Evolutionary conservation across 2,113 vertebrate genomes (phyloP).

Genomic region (Morone chrysops): DNA sequence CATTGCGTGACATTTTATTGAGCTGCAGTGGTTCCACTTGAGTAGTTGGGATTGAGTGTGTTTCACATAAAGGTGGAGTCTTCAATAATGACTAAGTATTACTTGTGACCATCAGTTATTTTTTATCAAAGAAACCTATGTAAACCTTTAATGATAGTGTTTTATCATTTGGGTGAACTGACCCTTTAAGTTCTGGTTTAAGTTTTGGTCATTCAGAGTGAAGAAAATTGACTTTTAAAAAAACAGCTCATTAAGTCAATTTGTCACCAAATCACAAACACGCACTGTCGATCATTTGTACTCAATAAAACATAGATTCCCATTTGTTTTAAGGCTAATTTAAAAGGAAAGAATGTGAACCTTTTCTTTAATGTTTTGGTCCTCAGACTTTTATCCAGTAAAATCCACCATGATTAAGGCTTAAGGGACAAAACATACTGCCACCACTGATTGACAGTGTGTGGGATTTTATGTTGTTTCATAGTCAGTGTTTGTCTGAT

Average conservation of each 20-base stretch:
- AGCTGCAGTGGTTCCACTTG: background rate
- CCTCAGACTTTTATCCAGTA: too few relatives aligned
- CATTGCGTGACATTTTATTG: conserved; percentile 6
- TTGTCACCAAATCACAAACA: too few relatives aligned
- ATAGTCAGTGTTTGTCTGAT: background rate
- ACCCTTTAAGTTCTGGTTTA: background rate
- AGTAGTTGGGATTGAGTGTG: too few relatives aligned
- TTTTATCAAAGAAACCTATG: too few relatives aligned
- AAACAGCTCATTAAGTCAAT: background rate
- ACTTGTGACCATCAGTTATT: too few relatives aligned
- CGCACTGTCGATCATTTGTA: too few relatives aligned
- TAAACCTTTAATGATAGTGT: too few relatives aligned
- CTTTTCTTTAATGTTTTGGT: too few relatives aligned
- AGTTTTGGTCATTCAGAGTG: background rate
- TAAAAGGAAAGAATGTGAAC: too few relatives aligned
- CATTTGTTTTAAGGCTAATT: background rate
- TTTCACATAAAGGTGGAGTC: too few relatives aligned
- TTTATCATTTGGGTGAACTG: background rate
- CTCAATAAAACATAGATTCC: background rate
- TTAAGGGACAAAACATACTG: too few relatives aligned
- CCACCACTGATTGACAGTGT: background rate
- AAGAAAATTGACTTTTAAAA: background rate
- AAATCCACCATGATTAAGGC: background rate
- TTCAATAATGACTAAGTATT: too few relatives aligned
- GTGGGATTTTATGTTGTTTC: background rate